Conservation (phyloP, 2,797 vertebrate genomes). For the Lagorchestes hirsutus region DNA sequence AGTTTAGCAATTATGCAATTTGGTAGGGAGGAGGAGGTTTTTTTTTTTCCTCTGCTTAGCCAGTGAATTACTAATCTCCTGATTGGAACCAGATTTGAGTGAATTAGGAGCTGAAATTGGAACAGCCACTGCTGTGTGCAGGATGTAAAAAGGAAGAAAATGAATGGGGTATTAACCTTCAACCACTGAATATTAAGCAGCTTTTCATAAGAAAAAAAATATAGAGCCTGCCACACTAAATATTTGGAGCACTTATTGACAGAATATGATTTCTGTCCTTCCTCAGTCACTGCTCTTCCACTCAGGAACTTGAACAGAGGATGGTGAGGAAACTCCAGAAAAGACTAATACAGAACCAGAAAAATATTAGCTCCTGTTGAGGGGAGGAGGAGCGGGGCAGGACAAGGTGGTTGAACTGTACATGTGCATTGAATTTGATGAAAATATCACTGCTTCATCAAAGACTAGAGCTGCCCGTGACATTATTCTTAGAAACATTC, state of each 20-base stretch:
- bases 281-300: conserved; percentile 81
- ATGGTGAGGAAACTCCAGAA: conserved; percentile 66
- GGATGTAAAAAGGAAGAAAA: conserved; percentile 93
- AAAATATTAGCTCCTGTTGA: conserved; percentile 46
- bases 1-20: conserved; percentile 80
- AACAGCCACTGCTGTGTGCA: conserved; percentile 89
- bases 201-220: conserved; percentile 96
- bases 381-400: not conserved
- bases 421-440: conserved; percentile 40
- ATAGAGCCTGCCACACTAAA: conserved; percentile 94
- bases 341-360: conserved; percentile 52
- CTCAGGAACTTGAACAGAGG: conserved; percentile 68
- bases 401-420: not conserved
- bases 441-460: conserved; percentile 65
- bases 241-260: conserved; percentile 92
- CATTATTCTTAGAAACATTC: conserved; percentile 7
- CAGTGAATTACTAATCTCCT: conserved; percentile 88
- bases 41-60: conserved; percentile 83
- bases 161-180: conserved; percentile 92
- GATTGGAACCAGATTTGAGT: conserved; percentile 93
- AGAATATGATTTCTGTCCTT: conserved; percentile 87
- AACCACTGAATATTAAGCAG: conserved; percentile 98
- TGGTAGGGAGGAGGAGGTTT: conserved; percentile 44
- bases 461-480: conserved; percentile 49
- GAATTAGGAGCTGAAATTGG: conserved; percentile 88